Percentiles rank a stretch among this genome's conserved stretches.
Conservation (phyloP, 2,113 vertebrate species). For the Platycercus adscitus region DNA sequence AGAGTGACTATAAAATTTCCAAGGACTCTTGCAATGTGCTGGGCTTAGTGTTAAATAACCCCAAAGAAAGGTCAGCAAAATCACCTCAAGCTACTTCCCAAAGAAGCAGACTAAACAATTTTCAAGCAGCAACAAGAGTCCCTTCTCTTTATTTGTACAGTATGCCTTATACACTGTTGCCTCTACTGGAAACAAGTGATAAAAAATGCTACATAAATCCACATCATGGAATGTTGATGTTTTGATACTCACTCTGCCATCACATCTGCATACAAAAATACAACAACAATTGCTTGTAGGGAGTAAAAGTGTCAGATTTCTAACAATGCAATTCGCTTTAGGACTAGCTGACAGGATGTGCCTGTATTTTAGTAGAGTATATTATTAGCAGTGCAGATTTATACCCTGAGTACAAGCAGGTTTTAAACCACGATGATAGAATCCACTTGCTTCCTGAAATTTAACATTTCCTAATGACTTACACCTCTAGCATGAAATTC, state of each 20-base stretch:
- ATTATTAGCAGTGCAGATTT: not conserved
- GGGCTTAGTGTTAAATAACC: not conserved
- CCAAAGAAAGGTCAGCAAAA: not conserved
- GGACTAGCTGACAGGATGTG: slow-evolving; percentile 1
- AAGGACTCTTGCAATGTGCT: not conserved
- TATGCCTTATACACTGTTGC: not conserved
- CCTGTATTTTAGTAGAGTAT: not conserved
- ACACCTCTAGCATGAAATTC: not conserved
- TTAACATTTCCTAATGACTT: not conserved
- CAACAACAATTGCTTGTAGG: slow-evolving; percentile 42
- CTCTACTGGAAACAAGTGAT: slow-evolving; percentile 24
- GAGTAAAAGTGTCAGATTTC: not conserved
- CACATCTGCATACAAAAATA: slow-evolving; percentile 45
- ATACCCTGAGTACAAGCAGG: not conserved
- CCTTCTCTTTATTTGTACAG: not conserved
- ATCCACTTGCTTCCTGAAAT: slow-evolving; percentile 6
- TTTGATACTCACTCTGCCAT: slow-evolving; percentile 46
- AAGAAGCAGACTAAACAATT: not conserved
- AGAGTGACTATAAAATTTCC: not conserved
- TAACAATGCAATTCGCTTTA: not conserved
- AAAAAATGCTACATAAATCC: slow-evolving; percentile 38
- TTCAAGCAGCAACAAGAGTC: not conserved
- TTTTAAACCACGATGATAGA: not conserved
- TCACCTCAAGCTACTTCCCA: not conserved
- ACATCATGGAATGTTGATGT: not conserved